Base-by-base conservation (phyloP, 1,140 invertebrate genomes). In the Papilio polyxenes region DNA sequence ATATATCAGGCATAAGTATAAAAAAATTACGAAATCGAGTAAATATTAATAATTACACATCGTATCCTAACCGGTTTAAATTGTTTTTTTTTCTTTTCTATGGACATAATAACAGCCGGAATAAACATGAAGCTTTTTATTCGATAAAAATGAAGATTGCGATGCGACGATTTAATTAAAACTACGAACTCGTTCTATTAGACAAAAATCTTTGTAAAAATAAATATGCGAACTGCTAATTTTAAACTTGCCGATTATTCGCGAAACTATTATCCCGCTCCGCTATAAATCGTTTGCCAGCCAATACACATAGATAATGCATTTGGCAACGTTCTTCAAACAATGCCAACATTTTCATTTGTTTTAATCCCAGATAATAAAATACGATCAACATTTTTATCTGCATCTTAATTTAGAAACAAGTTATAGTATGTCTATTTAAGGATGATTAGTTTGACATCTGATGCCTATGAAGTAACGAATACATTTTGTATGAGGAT, bases 301-400 rank as follows among this genome's bases (percentile, higher is more conserved):
- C 78, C 78, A 65, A 80, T 80, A 80, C 59, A 80, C 78, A 48
- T 48, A 65, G 78, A 80, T 80, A 80, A 80, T 80, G 78, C 78
- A 80, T 80, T 80, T 80, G 77, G 77, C 77, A 80, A 80, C 77
- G 77, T 37, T 62, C 75, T 49, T 49, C 40, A 75, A 75, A 49
- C 37, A 75, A 75, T 48, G n/a, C 20, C 17, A 49, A 75, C 44
- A 20, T 75, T 48, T 75, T 23, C 31, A 49, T 75, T 75, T 75
- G 74, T 75, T 75, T 75, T 49, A 75, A 75, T 75, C 74, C 40
- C 44, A 75, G 74, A 75, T 75, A 44, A 75, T 75, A n/a, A 75
- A 75, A 75, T 20, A 15, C 75, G n/a, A 49, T 76, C 75, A 37
- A 69, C 65, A 2, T 23, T 15, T 69, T 69, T 69, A 69, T 37